phyloP scores from a whole-genome alignment of 2,113 vertebrate genomes.

The Morone chrysops region DNA sequence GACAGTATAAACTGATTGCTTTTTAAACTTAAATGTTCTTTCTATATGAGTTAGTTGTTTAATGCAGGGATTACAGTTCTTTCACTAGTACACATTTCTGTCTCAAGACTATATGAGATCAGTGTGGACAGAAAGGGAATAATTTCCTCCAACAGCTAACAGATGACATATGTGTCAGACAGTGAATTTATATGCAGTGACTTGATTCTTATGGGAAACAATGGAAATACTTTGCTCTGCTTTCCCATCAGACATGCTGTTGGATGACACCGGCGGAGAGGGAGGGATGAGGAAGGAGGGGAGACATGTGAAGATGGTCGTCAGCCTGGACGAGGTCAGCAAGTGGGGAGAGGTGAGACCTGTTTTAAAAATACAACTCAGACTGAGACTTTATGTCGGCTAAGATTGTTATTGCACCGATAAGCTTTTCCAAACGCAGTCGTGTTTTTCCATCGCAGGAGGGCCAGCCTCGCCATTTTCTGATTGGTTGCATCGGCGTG shows the following conservation, averaged over 20 bases:
- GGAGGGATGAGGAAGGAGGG: conserved; percentile 92
- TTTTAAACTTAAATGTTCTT: background rate
- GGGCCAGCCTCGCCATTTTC: conserved; percentile 87
- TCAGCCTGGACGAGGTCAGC: conserved; percentile 89
- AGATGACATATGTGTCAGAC: too few species aligned
- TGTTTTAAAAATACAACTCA: background rate
- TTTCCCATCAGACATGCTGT: conserved; percentile 90
- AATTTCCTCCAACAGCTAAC: background rate
- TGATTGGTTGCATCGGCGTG: conserved; percentile 97
- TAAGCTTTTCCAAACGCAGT: too few species aligned
- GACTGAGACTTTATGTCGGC: too few species aligned
- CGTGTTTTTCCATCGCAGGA: conserved; percentile 81
- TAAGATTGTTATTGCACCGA: too few species aligned
- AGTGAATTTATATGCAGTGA: background rate
- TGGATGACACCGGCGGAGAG: conserved; percentile 92
- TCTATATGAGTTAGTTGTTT: too few species aligned
- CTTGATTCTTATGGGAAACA: background rate
- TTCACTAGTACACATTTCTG: too few species aligned
- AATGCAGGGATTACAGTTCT: too few species aligned
- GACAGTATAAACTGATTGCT: too few species aligned
- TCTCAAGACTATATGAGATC: background rate
- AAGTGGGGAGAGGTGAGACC: conserved; percentile 93
- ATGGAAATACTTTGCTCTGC: background rate
- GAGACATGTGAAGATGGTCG: conserved; percentile 93
- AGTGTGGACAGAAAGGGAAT: background rate